These are phyloP conservation scores for Habroteleia sp. DNA, from an alignment of 2,888 invertebrate genomes.

Conservation along the genomic window DNA sequence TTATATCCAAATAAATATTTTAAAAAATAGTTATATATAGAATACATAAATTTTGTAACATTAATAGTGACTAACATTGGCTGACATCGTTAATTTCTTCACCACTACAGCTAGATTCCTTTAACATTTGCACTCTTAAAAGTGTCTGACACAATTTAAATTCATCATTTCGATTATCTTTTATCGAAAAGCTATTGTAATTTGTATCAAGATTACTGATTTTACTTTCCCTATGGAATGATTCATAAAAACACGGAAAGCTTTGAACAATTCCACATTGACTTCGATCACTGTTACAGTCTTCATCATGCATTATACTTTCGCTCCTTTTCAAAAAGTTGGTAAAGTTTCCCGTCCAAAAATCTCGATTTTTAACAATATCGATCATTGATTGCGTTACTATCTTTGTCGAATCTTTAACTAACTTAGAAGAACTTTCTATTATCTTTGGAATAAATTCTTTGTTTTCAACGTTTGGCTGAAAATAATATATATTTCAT, in stretches of 20 bases:
- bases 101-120: conserved; percentile 77
- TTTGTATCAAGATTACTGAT: conserved; percentile 76
- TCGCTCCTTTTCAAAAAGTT: conserved; percentile 67
- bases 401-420: conserved; percentile 79
- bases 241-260: conserved; percentile 79
- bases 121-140: conserved; percentile 78
- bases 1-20: too few relatives aligned
- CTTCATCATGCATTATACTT: conserved; percentile 63
- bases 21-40: conserved; percentile 2
- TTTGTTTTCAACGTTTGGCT: conserved; percentile 73
- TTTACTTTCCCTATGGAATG: conserved; percentile 73
- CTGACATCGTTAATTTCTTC: conserved; percentile 75
- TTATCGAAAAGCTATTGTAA: conserved; percentile 78
- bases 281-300: conserved; percentile 56
- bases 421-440: conserved; percentile 81
- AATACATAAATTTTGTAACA: too few relatives aligned
- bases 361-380: conserved; percentile 77
- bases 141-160: conserved; percentile 78
- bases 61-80: conserved; percentile 77
- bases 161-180: conserved; percentile 74
- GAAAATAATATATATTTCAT: conserved; percentile 26
- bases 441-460: conserved; percentile 77
- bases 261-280: conserved; percentile 71
- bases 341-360: conserved; percentile 79
- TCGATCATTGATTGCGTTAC: conserved; percentile 79